Evolutionary conservation across 2,888 invertebrate species (phyloP), one percentile per base, ranked within the genome.

Genomic region (Lasioglossum calceatum): DNA sequence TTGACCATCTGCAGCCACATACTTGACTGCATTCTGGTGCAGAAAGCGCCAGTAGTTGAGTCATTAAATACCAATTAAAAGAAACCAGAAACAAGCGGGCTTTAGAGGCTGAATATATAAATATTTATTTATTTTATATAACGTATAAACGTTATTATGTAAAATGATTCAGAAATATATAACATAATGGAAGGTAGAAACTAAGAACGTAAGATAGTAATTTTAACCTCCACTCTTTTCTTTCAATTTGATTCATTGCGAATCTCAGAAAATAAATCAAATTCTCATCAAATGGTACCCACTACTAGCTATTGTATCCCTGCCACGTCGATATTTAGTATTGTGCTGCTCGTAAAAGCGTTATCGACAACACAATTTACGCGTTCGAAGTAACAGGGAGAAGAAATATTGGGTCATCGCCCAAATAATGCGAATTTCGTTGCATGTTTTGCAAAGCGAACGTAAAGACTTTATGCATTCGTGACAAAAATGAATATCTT

Each of bases 1-100:
- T 85, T 85, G 86, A 27, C 74, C 74, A 86, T 75, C 71, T 71
- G 64, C 12, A 44, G 71, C 27, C 50, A 76, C 85, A 74, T 70
- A 71, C 23, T 42, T 23, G 71, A 72, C 72, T 77, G 84, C 42
- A n/a, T 39, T 16, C 32, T n/a, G 50, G 32, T 23, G 73, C 32
- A 54, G 44, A 50, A 39, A 23, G 36, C 44, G 67, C 36, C 27
- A 58, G 39, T 23, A 50, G 85, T 50, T 74, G 85, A 61, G 58
- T 47, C 85, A 77, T 67, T 58, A 14, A 67, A n/a, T 16, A 32
- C 19, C 70, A 61, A 75, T 84, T 82, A 64, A 84, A 83, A 14
- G 23, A 7, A 70, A 36, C 14, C 44, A 42, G 47, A 47, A 61
- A 75, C 27, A 32, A 5, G 4, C 23, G n/a, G 32, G 23, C 23